These are phyloP conservation scores for Neomonachus schauinslandi DNA, from an alignment of 2,113 vertebrate species.

Conservation along the genomic window DNA sequence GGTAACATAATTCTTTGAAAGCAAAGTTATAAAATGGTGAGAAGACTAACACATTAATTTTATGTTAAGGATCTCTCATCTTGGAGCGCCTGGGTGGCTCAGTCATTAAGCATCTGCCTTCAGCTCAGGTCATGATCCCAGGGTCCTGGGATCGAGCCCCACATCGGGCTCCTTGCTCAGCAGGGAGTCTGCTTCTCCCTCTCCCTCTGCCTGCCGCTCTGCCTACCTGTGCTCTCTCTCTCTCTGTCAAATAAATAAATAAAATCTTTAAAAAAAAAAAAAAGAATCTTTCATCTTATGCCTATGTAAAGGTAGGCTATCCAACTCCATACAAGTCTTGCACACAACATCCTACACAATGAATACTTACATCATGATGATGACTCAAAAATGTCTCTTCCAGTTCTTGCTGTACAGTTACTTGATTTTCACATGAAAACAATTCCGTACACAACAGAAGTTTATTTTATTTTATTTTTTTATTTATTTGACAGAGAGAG, in stretches of 20 bases:
- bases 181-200: too few relatives aligned
- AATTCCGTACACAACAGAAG: background rate
- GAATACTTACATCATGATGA: background rate
- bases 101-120: too few relatives aligned
- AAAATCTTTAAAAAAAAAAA: too few relatives aligned
- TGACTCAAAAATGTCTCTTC: background rate
- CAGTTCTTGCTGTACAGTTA: background rate
- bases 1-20: background rate
- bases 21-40: background rate
- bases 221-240: too few relatives aligned
- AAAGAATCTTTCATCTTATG: background rate
- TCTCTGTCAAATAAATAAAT: too few relatives aligned
- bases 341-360: background rate
- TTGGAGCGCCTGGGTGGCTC: background rate
- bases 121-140: too few relatives aligned
- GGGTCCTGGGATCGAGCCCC: too few relatives aligned
- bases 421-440: background rate
- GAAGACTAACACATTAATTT: background rate
- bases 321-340: background rate
- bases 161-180: too few relatives aligned
- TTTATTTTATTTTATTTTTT: too few relatives aligned
- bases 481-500: too few relatives aligned
- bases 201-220: too few relatives aligned
- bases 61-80: background rate
- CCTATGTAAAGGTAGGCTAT: background rate